Conservation (phyloP, 1,140 invertebrate species). For the Nautilus pompilius region DNA sequence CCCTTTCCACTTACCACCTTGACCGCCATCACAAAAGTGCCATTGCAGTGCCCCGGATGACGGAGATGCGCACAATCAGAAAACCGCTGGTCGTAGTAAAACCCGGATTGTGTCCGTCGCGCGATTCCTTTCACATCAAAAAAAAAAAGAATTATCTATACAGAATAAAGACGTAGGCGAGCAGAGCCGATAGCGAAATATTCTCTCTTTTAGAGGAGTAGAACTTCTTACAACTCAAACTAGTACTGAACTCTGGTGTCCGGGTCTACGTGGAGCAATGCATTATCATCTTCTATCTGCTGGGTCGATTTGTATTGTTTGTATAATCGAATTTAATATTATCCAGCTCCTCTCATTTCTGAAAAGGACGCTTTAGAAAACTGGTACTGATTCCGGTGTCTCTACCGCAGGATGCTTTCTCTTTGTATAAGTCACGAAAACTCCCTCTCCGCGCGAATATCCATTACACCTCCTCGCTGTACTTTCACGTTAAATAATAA, state of each 20-base stretch:
- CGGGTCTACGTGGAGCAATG: slow-evolving; percentile 15
- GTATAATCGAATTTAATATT: too few relatives aligned
- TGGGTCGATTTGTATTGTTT: too few relatives aligned
- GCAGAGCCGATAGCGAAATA: neutral
- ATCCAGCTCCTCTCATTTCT: too few relatives aligned
- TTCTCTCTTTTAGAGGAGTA: too few relatives aligned
- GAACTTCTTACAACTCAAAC: neutral
- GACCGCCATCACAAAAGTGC: slow-evolving; percentile 53
- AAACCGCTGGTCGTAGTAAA: slow-evolving; percentile 12
- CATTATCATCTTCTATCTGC: too few relatives aligned
- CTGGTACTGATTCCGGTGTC: too few relatives aligned
- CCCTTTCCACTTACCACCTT: slow-evolving; percentile 48
- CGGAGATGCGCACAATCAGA: slow-evolving; percentile 37
- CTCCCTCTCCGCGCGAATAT: too few relatives aligned
- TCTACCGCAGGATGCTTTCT: too few relatives aligned
- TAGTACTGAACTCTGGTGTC: neutral
- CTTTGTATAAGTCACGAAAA: too few relatives aligned
- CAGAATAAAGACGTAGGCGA: neutral
- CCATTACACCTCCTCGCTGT: too few relatives aligned
- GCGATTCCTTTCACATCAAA: neutral
- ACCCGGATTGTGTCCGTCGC: slow-evolving; percentile 1
- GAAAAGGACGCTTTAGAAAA: too few relatives aligned
- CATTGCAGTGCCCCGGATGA: slow-evolving; percentile 45
- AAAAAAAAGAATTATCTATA: neutral
- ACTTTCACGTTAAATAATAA: too few relatives aligned